Evolutionary conservation across 2,797 vertebrate species (phyloP), one percentile per base, ranked within the genome.

Genomic region (Manis javanica): DNA sequence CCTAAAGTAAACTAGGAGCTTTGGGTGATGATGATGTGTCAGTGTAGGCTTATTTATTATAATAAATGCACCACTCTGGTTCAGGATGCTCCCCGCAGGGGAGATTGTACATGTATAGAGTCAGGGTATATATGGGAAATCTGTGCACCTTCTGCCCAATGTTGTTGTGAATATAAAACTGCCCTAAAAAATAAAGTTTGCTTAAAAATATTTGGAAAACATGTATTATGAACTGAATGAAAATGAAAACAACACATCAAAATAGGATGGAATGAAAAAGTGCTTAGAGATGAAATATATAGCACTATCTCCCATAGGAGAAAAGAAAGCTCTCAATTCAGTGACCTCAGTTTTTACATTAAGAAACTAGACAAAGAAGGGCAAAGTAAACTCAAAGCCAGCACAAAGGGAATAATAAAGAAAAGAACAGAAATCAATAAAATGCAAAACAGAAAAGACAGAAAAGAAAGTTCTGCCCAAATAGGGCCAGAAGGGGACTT

Each of bases 171-270:
- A 64, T 2, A 9, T 61, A 51, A 83, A 83, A 75, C 69, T 93
- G 15, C 49, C 63, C 68, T 77, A 77, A 77, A 61, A 72, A n/a
- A 29, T 59, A 59, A 77, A 49, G 42, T 71, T n/a, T 49, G 34
- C 42, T 88, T 53, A 34, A 81, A 93, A 72, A 63, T 93, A 82
- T 37, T 74, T 31, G 37, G 34, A 57, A 9, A 8, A 19, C 31
- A 95, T 72, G 8, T 26, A 51, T 91, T 87, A 87, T 51, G 49
- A 95, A 64, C 26, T 74, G 37, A 82, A 74, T 42, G 59, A 74
- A 82, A 78, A 59, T 69, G 26, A 71, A 94, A 82, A 84, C 46
- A 81, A 34, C 53, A 18, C 51, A 68, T 29, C 7, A 24, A 55
- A 78, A 89, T 55, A 29, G 42, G 19, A 63, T 75, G 21, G 21